Evolutionary conservation across 2,797 vertebrate genomes (phyloP), one percentile per base, ranked within the genome.

Genomic region (Rousettus madagascariensis): DNA sequence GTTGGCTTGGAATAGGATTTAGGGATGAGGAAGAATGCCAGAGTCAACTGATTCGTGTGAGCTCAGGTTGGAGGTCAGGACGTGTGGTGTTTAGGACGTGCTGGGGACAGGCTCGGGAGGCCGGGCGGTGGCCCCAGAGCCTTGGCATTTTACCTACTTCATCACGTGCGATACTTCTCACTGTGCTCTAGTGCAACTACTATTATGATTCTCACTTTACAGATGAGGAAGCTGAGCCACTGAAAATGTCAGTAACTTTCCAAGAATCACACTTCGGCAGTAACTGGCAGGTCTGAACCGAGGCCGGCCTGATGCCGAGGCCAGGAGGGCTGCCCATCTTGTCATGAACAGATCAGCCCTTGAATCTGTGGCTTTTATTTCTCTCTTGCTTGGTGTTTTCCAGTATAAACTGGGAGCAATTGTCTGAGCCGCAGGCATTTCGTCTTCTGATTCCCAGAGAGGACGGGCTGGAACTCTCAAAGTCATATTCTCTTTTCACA

Each of bases 61-160:
- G 36, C 69, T 77, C 49, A 41, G 30, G 16, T n/a, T n/a, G 33
- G 78, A 22, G 10, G 15, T 57, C 9, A 66, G 53, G 30, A 5
- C 9, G 30, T 1, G 3, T 0, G 0, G 6, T 30, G 38, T 51
- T 69, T 41, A 4, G 15, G 1, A 69, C 38, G 17, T 17, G 8
- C 17, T 53, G 28, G 1, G n/a, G 36, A 20, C 16, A n/a, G 87
- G 41, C 41, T 72, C 26, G 7, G 10, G 9, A 55, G 30, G 8
- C 53, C 28, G 1, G 8, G 22, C 83, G 43, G 20, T 15, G 0
- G 8, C 28, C 19, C 63, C 49, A 0, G 3, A 13, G 10, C 11
- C 59, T 57, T 24, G 53, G 6, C 6, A 0, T 16, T 36, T 51
- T 11, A 6, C 49, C 0, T 5, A 0, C 8, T 13, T 65, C 5